A percentile compares a stretch with the other conserved stretches of the same genome.
Conservation (phyloP, 2,888 invertebrate species). For the Rhabditoides inermis region DNA sequence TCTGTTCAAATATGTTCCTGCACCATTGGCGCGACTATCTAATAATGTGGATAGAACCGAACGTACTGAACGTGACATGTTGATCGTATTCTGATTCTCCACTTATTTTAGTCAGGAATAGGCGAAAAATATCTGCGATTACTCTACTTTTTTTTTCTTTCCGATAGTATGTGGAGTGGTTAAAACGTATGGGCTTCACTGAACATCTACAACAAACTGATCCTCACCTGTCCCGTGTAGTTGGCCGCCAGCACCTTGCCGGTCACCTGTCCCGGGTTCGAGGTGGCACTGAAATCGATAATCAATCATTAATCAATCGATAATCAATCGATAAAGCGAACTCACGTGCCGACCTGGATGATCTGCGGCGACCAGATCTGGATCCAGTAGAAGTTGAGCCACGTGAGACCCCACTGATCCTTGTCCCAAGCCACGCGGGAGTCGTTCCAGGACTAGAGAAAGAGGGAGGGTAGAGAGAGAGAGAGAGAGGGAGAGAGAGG, state of each 20-base stretch:
- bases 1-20: no score
- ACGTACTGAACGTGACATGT: no score
- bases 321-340: neutral
- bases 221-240: slow-evolving; percentile 52
- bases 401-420: slow-evolving; percentile 51
- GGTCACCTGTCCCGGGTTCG: slow-evolving; percentile 40
- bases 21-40: no score
- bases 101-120: neutral
- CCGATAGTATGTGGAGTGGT: neutral
- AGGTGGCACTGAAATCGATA: slow-evolving; percentile 10
- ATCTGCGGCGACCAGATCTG: slow-evolving; percentile 51
- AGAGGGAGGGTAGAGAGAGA: no score
- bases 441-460: slow-evolving; percentile 49
- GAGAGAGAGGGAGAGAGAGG: slow-evolving; percentile 1
- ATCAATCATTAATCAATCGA: neutral
- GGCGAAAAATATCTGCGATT: no score
- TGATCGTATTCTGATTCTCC: no score
- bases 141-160: no score
- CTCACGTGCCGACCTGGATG: slow-evolving; percentile 46
- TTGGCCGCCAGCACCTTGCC: slow-evolving; percentile 52
- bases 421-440: slow-evolving; percentile 49
- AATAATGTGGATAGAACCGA: no score
- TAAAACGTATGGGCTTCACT: no score
- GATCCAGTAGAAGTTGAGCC: slow-evolving; percentile 53
- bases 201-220: slow-evolving; percentile 34